Base-by-base conservation (phyloP, 2,113 vertebrate genomes). In the Thalassarche chlororhynchos region DNA sequence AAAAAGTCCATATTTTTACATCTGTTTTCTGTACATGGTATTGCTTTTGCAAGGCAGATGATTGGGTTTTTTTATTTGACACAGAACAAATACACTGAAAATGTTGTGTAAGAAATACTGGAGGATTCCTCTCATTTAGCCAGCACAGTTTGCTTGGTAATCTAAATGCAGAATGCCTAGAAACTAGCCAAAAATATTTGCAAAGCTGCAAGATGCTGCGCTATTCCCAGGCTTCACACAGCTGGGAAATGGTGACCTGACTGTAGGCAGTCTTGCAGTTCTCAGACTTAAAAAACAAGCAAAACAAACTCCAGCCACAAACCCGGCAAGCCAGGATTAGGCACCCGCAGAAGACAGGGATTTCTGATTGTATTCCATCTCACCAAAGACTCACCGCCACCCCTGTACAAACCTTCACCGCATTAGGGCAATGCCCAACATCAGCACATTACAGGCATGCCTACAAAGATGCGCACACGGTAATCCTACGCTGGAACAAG, bases 361-460 rank as follows among this genome's bases (percentile, higher is more conserved):
- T 89, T 89, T 93, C 89, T 77, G 60, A 46, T 47, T 66, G 28
- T 65, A 29, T 75, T 60, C 38, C 20, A 32, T 49, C 87, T 84
- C 8, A 2, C 69, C 89, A 91, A 81, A 75, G 60, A 77, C 77
- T 81, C 72, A 8, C 36, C 5, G 4, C 69, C 4, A 1, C 42
- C 81, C 72, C 51, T 58, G 65, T 29, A 21, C 65, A 84, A 66
- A 89, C 84, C 87, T 81, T 11, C 47, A 9, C 2, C 0, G 6
- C 69, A 36, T 87, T 66, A 94, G 87, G 87, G 65, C 80, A 92
- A 81, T 96, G 96, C 65, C 74, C 87, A 36, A 14, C 77, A 47
- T 97, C 94, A 96, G 96, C 94, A 91, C 91, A 87, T 95, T 91
- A 6, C 89, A 79, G 18, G 31, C 68, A 0, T 90, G 84, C 91